These are phyloP conservation scores for Pachyseris speciosa DNA, from an alignment of 64 coral and sea anemone genomes.

Conservation along the genomic window DNA sequence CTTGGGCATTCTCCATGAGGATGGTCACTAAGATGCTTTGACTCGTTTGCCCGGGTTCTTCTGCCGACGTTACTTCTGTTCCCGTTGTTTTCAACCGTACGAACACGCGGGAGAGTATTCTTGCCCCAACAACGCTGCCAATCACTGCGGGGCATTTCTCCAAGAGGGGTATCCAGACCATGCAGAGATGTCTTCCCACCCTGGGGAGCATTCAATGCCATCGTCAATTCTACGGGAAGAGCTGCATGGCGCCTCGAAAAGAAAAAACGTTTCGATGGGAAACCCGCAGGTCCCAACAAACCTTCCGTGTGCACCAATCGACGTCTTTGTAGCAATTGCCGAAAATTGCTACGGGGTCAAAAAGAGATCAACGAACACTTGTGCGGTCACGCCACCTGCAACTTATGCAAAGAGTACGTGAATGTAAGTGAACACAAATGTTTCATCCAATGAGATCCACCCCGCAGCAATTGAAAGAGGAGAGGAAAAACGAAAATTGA, in stretches of 20 bases:
- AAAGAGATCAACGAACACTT: background rate
- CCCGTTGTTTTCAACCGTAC: no score
- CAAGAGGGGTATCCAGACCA: background rate
- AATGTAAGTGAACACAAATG: background rate
- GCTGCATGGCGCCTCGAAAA: no score
- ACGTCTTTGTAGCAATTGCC: background rate
- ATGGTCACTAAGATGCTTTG: no score
- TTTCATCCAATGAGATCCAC: background rate
- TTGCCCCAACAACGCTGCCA: no score
- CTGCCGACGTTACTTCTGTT: no score
- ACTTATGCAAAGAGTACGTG: background rate
- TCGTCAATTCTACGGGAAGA: background rate
- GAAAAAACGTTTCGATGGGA: no score
- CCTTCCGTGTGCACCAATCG: background rate
- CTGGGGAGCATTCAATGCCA: background rate
- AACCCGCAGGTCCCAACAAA: background rate
- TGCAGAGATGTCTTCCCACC: background rate
- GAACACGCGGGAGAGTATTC: no score
- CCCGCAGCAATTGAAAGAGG: no score
- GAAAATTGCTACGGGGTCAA: background rate
- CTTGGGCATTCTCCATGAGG: no score
- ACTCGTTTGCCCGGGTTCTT: no score
- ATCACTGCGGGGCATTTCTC: background rate
- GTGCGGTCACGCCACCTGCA: background rate
- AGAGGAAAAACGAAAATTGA: no score